Evolutionary conservation across 2,113 vertebrate species (phyloP).

Genomic region (Sinocyclocheilus anophthalmus): DNA sequence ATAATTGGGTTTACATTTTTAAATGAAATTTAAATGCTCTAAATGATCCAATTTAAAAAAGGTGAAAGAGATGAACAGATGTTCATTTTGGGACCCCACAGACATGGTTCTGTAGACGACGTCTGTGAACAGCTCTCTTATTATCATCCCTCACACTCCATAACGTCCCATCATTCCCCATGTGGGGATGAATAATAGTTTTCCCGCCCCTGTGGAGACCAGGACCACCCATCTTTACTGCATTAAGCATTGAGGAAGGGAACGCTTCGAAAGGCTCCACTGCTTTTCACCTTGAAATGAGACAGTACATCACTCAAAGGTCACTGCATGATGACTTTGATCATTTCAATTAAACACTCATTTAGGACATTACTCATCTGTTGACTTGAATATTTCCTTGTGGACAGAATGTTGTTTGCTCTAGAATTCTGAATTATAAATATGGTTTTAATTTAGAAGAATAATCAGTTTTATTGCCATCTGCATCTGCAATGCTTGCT

Average conservation of each 20-base stretch:
- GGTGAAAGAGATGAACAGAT: conserved; percentile 7
- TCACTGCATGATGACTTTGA: background rate
- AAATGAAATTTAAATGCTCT: background rate
- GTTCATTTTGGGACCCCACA: background rate
- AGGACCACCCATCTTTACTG: conserved; percentile 28
- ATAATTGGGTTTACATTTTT: conserved; percentile 15
- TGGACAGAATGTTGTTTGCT: background rate
- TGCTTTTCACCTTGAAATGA: conserved; percentile 29
- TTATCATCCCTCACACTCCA: conserved; percentile 34
- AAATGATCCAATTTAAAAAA: background rate
- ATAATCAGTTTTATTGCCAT: background rate
- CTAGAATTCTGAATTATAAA: background rate
- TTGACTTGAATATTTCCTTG: background rate
- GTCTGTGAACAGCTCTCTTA: background rate
- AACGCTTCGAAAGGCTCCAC: background rate
- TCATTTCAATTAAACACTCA: conserved; percentile 13
- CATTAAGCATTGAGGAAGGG: background rate
- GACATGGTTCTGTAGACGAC: background rate
- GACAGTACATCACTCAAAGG: conserved; percentile 4
- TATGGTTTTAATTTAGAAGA: background rate
- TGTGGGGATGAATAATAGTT: conserved; percentile 43
- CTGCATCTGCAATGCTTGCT: background rate
- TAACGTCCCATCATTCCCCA: conserved; percentile 29
- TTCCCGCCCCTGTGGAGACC: conserved; percentile 20
- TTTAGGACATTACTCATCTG: conserved; percentile 5